Evolutionary conservation across 2,113 vertebrate species (phyloP), one percentile per base, ranked within the genome.

Genomic region (Podiceps cristatus): DNA sequence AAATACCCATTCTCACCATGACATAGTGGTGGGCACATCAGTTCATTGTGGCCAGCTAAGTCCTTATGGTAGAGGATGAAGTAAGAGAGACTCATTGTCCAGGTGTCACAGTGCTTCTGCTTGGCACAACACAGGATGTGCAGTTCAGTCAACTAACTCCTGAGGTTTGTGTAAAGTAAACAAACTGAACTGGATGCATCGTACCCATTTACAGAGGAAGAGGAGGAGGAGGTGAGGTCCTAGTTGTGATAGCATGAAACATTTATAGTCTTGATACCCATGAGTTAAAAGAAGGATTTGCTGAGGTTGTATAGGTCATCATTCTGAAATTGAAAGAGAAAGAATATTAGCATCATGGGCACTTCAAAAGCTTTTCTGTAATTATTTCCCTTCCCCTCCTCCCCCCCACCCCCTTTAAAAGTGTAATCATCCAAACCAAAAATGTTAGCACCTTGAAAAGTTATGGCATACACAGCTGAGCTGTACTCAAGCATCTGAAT

Each of bases 111-210:
- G 98, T 98, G 98, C 98, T 98, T 98, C 97, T 98, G 98, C 98
- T 98, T 98, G 98, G 98, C 98, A 99, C 98, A 98, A 98, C 96
- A 94, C 40, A 94, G 98, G 98, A 97, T 93, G 98, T 98, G 98
- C 98, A 97, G 98, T 98, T 98, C 98, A 98, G 98, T 98, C 98
- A 98, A 98, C 90, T 86, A 98, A 98, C 98, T 99, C 98, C 98
- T 99, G 98, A 99, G 98, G 98, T 98, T 98, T 98, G 97, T 98
- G 97, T 97, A 97, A 98, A 98, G 98, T 99, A 99, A 99, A 98
- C 98, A 98, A 98, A 98, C 98, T 96, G 98, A 98, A 98, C 98
- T 96, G 98, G 98, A 98, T 97, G 97, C 97, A 97, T 98, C 98
- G 98, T 98, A 98, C 98, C 97, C 98, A 98, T 98, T 97, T 98